These are phyloP conservation scores for Siniperca knerii DNA, from an alignment of 2,113 vertebrate species.

Conservation along the genomic window DNA sequence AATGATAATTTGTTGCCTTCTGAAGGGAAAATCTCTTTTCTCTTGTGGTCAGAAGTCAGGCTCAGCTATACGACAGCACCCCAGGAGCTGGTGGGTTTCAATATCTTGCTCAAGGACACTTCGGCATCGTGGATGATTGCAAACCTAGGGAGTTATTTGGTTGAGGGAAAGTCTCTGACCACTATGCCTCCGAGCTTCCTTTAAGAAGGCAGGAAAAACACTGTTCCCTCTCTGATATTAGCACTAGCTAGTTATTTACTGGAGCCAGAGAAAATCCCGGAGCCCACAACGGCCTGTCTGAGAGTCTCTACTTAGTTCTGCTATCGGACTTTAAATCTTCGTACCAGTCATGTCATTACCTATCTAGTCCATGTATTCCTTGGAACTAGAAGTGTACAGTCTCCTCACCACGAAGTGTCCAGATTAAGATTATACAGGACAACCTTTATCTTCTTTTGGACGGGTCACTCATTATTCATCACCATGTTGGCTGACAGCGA, in stretches of 20 bases:
- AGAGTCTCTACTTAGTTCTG: constrained; percentile 52
- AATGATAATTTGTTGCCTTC: neutral
- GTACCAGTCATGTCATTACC: constrained; percentile 33
- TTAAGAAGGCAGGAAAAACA: constrained; percentile 36
- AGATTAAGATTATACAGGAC: neutral
- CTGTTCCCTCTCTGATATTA: constrained; percentile 59
- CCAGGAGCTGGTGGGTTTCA: neutral
- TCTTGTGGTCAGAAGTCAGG: neutral
- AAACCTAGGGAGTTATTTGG: constrained; percentile 39
- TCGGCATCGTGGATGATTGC: constrained; percentile 14
- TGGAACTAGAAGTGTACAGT: neutral
- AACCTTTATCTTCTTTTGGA: constrained; percentile 4
- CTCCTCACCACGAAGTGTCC: neutral
- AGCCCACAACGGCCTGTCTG: constrained; percentile 32
- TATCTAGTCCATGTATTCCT: neutral
- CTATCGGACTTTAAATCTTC: constrained; percentile 42
- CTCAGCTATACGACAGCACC: neutral
- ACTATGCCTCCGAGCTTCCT: constrained; percentile 35
- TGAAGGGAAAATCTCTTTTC: constrained; percentile 1
- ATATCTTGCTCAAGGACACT: constrained; percentile 36
- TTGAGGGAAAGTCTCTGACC: constrained; percentile 44
- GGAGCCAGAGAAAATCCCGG: constrained; percentile 62
- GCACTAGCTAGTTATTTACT: constrained; percentile 63
- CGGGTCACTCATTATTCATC: neutral
- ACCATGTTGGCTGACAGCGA: neutral